phyloP scores from a whole-genome alignment of 2,888 invertebrate species.

The Mimas tiliae region DNA sequence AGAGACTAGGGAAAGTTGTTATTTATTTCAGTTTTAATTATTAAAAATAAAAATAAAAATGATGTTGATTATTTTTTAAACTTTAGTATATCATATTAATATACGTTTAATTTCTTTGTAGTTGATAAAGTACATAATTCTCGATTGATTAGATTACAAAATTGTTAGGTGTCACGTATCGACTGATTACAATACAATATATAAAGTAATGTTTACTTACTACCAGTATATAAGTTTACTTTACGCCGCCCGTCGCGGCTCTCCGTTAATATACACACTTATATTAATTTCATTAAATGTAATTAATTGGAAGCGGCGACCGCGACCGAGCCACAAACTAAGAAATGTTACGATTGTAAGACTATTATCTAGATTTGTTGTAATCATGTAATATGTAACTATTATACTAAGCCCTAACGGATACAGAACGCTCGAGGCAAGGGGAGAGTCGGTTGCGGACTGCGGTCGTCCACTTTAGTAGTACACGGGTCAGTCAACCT shows the following conservation, averaged over 20 bases:
- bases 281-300: constrained; percentile 81
- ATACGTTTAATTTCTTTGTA: constrained; percentile 57
- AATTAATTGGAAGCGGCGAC: constrained; percentile 74
- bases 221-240: constrained; percentile 82
- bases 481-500: constrained; percentile 41
- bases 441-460: constrained; percentile 39
- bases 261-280: constrained; percentile 73
- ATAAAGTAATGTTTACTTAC: constrained; percentile 81
- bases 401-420: constrained; percentile 72
- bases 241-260: constrained; percentile 61
- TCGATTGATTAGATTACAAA: constrained; percentile 81
- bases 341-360: constrained; percentile 80
- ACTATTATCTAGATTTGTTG: constrained; percentile 83
- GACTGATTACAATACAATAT: constrained; percentile 83
- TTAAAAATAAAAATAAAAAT: constrained; percentile 51
- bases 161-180: constrained; percentile 80
- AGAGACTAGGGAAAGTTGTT: constrained; percentile 85
- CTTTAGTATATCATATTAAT: constrained; percentile 70
- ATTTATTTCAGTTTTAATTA: constrained; percentile 86
- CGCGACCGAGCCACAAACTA: constrained; percentile 73
- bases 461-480: constrained; percentile 33
- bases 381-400: constrained; percentile 73
- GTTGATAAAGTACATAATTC: constrained; percentile 76
- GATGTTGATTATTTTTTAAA: constrained; percentile 84
- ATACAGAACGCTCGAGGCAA: constrained; percentile 49